Conservation (phyloP, 64 coral and sea anemone genomes). For the Orbicella faveolata region DNA sequence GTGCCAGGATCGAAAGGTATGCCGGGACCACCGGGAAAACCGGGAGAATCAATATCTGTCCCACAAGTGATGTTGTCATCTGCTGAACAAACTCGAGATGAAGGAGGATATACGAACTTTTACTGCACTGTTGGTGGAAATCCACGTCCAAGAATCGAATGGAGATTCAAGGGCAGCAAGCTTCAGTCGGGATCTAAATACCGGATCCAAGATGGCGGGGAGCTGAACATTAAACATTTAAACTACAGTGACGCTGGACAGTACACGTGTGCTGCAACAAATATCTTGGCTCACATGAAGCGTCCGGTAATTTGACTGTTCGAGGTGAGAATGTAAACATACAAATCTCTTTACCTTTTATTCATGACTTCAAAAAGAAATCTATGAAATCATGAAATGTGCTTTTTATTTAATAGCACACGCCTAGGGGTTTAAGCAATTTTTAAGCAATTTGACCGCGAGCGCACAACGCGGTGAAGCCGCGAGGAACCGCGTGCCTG, state of each 20-base stretch:
- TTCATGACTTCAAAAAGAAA: too few relatives aligned
- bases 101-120: not conserved
- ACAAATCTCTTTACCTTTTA: not conserved
- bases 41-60: not conserved
- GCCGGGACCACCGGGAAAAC: not conserved
- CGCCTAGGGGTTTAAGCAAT: too few relatives aligned
- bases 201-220: conserved; percentile 14
- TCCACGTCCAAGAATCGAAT: not conserved
- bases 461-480: too few relatives aligned
- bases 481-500: too few relatives aligned
- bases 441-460: too few relatives aligned
- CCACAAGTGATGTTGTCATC: conserved; percentile 29
- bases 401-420: too few relatives aligned
- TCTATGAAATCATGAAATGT: too few relatives aligned
- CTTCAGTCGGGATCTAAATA: conserved; percentile 6
- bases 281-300: conserved; percentile 14
- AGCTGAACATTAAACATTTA: not conserved
- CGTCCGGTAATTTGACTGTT: conserved; percentile 1
- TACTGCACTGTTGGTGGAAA: conserved; percentile 33
- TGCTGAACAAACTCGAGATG: conserved; percentile 16
- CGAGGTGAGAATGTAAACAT: not conserved
- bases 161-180: conserved; percentile 9
- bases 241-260: conserved; percentile 37
- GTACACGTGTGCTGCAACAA: conserved; percentile 37
- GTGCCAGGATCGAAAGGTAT: conserved; percentile 21